Evolutionary conservation across 35 echinoderm and acorn worm genomes (phyloP).

Genomic region (Ophiothrix spiculata): DNA sequence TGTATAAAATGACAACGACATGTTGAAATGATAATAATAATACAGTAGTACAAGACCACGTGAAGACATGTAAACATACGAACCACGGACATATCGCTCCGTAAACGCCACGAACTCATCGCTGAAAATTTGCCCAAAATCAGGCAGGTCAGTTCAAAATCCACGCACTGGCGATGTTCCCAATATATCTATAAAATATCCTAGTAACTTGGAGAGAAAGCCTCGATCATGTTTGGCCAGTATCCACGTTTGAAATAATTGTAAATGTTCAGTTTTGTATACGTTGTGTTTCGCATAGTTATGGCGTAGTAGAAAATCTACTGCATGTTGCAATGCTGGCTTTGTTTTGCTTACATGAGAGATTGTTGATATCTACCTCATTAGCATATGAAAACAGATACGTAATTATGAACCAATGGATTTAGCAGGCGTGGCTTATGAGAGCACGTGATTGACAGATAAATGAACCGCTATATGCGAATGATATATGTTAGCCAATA

Average conservation of each 20-base stretch:
- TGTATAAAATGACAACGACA: too few relatives aligned
- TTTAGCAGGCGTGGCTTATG: not conserved
- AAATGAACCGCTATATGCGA: not conserved
- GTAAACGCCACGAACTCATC: constrained; percentile 65
- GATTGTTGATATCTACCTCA: constrained; percentile 41
- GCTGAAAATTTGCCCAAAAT: constrained; percentile 38
- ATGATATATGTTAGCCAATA: not conserved
- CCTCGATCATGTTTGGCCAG: constrained; percentile 43
- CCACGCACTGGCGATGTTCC: constrained; percentile 26
- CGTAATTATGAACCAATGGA: constrained; percentile 35
- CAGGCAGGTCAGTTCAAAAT: constrained; percentile 1
- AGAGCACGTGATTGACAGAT: constrained; percentile 7
- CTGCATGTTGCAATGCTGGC: constrained; percentile 40
- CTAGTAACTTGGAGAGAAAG: constrained; percentile 27
- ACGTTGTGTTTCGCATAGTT: constrained; percentile 21
- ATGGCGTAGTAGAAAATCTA: constrained; percentile 82
- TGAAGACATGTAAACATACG: constrained; percentile 29
- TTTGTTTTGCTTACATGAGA: constrained; percentile 45
- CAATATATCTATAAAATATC: constrained; percentile 25
- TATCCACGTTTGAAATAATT: constrained; percentile 35
- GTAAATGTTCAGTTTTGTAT: not conserved
- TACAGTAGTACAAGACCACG: constrained; percentile 12
- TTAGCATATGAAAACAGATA: constrained; percentile 38
- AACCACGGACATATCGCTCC: constrained; percentile 65
- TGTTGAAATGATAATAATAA: not conserved